Conservation (phyloP, 2,888 invertebrate genomes). For the Sepioteuthis lessoniana region DNA sequence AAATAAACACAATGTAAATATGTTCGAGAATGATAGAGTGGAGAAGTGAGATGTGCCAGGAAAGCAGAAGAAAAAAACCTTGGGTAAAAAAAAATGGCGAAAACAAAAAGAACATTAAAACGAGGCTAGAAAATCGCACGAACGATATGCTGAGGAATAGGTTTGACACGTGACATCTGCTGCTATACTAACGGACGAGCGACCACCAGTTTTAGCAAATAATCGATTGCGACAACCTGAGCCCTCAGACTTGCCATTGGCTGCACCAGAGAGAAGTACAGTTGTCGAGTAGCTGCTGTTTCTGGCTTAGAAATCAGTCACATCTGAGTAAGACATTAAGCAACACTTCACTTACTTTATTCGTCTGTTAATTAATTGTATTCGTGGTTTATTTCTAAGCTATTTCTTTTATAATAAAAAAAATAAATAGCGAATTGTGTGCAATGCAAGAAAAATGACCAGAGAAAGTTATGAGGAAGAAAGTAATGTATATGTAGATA, state of each 20-base stretch:
- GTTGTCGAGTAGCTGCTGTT: no score
- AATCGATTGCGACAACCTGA: background rate
- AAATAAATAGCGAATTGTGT: no score
- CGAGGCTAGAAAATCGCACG: background rate
- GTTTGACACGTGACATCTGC: background rate
- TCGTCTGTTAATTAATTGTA: no score
- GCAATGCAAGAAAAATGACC: no score
- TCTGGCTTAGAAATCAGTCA: no score
- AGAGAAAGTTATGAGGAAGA: accelerated
- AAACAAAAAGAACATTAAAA: background rate
- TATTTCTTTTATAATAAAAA: no score
- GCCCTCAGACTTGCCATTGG: background rate
- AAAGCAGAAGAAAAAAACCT: background rate
- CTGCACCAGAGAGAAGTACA: background rate
- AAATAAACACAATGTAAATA: no score
- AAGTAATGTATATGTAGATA: no score
- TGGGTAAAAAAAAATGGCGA: background rate
- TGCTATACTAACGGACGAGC: background rate
- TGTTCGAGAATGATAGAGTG: no score
- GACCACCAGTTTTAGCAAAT: background rate
- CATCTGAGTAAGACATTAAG: no score
- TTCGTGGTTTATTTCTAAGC: no score
- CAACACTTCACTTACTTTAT: no score
- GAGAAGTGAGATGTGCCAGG: background rate
- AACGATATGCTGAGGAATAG: background rate